Base-by-base conservation (phyloP, 1,140 invertebrate genomes). In the Trichogramma pretiosum region DNA sequence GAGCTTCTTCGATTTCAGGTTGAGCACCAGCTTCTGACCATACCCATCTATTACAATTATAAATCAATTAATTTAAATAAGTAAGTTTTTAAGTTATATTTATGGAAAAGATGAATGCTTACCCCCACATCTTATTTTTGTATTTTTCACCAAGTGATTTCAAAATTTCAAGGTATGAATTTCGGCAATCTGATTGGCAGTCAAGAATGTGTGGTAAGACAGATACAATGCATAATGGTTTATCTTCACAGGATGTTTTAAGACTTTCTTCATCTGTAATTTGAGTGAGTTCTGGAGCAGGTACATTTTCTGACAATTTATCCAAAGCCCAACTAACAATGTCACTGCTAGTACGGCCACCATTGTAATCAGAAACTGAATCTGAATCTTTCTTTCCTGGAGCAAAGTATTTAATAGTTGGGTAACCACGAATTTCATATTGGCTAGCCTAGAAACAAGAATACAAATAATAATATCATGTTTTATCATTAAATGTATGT, bases 51-150 rank as follows among this genome's bases (percentile, higher is more conserved):
- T 3, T 22, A 26, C 28, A 32, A 26, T 48, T 11, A 47, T 39
- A 49, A 47, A 46, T 8, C 34, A 16, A 8, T 38, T 21, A 8
- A 8, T n/a, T 34, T 34, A 5, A 37, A 16, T 41, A 11, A 41
- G 26, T 16, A 41, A 18, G 18, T 16, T 28, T 36, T 35, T 24
- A 24, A 28, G 11, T 7, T 28, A 28, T 23, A 39, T 39, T n/a
- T 5, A 13, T 2, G 10, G 42, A 44, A 14, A 13, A 18, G 2
- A 40, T 45, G 30, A 41, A 45, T 43, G 76, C 81, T 72, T 75
- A 92, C 81, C 93, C 93, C 95, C 95, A 99, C 70, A 84, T 80
- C 62, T 96, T 94, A 68, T 88, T 84, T 74, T 98, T 98, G 70
- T 85, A 98, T 67, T 93, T 93, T 32, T 96, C 91, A 14, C 83